Evolutionary conservation across 2,888 invertebrate species (phyloP), one percentile per base, ranked within the genome.

Genomic region (Agrilus mali): DNA sequence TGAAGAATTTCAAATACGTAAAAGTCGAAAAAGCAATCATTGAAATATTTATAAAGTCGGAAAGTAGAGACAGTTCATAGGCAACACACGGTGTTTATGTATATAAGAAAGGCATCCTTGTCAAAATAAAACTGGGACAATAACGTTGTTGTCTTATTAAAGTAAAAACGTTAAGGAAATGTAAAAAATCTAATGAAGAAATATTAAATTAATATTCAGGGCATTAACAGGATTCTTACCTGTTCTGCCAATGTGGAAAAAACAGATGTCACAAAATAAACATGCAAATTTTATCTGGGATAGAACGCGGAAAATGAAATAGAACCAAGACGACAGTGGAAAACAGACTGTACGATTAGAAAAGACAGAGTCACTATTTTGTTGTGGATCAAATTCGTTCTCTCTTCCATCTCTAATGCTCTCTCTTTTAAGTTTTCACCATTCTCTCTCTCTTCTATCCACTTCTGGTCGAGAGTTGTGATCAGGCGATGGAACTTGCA

Each of bases 381-480:
- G 66, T 68, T 67, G 66, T 68, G 66, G 66, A 65, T 68, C 68
- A 67, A 67, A 67, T 69, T 69, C 68, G 65, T 68, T 64, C 62
- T 64, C 63, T 63, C 65, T 66, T 67, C 65, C 67, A 64, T 65
- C 64, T 65, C 64, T 65, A 62, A 59, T 56, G 55, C 55, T 50
- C 62, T 64, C 64, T 66, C 63, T 65, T 64, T 63, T 61, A 63
- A 65, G 66, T 68, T 68, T 67, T 66, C 66, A 64, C 67, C 65
- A 59, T 66, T 64, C 64, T 63, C 64, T 63, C 64, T 64, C 65
- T 66, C 61, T 66, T 60, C 60, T 61, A 60, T 60, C 65, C 65
- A 63, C 62, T 65, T 63, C 64, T 60, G 60, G 58, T 53, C 56
- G 55, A 58, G 60, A 57, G 54, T 48, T 48, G 47, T 51, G 58